These are phyloP conservation scores for Oncorhynchus masou DNA, from an alignment of 2,113 vertebrate species.

Conservation along the genomic window DNA sequence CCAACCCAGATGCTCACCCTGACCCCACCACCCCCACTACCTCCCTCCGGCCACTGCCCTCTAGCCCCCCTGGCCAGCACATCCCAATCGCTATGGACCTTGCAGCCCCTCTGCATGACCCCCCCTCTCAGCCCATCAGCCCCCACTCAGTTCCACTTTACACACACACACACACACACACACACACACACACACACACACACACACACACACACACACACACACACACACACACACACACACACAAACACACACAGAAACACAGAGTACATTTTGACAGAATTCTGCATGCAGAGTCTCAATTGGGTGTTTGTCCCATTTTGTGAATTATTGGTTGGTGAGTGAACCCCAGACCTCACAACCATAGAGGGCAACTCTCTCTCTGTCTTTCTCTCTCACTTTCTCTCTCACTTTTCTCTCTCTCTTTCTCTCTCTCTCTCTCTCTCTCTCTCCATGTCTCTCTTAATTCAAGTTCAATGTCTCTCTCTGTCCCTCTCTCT, in stretches of 20 bases:
- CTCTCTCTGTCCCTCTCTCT: background rate
- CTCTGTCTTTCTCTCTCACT: background rate
- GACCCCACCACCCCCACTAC: slow-evolving; percentile 32
- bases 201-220: too few relatives aligned
- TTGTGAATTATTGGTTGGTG: too few relatives aligned
- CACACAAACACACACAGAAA: background rate
- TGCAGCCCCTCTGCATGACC: slow-evolving; percentile 27
- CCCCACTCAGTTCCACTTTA: slow-evolving; percentile 20
- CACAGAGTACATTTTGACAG: too few relatives aligned
- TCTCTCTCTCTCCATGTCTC: background rate
- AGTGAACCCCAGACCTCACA: too few relatives aligned
- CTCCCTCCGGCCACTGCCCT: slow-evolving; percentile 8
- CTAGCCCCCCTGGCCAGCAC: slow-evolving; percentile 22
- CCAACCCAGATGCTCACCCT: slow-evolving; percentile 74
- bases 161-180: too few relatives aligned
- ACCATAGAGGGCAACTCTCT: too few relatives aligned
- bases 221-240: too few relatives aligned
- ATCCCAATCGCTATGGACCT: slow-evolving; percentile 49
- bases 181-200: too few relatives aligned
- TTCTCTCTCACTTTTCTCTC: background rate
- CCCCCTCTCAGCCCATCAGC: slow-evolving; percentile 47
- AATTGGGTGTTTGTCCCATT: too few relatives aligned
- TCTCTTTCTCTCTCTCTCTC: background rate
- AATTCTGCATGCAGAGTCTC: too few relatives aligned
- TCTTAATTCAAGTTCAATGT: background rate